phyloP scores from a whole-genome alignment of 2,888 invertebrate species.

The Thereva nobilitata region DNA sequence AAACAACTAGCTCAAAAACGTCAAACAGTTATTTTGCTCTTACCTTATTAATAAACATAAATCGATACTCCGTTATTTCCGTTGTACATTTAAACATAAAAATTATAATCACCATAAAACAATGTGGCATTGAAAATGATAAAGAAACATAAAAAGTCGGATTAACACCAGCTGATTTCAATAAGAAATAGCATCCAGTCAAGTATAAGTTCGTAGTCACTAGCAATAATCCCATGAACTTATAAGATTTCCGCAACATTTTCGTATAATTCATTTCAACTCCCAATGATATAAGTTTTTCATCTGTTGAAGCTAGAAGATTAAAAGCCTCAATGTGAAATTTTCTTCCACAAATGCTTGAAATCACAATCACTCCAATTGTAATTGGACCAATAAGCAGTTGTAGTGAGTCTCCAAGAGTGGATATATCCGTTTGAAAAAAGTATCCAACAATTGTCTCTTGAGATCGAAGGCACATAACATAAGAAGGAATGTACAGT shows the following conservation, averaged over 20 bases:
- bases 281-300: slow-evolving; percentile 50
- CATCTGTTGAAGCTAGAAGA: slow-evolving; percentile 50
- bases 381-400: not conserved
- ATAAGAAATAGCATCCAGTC: slow-evolving; percentile 51
- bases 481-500: not conserved
- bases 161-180: slow-evolving; percentile 49
- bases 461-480: not conserved
- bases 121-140: slow-evolving; percentile 53
- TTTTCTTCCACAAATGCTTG: slow-evolving; percentile 49
- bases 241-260: slow-evolving; percentile 51
- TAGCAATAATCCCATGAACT: slow-evolving; percentile 49
- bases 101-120: slow-evolving; percentile 53
- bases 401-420: not conserved
- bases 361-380: slow-evolving; percentile 27
- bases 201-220: slow-evolving; percentile 51
- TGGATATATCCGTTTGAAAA: not conserved
- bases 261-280: slow-evolving; percentile 52
- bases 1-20: not conserved
- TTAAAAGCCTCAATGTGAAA: slow-evolving; percentile 49
- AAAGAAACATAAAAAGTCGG: slow-evolving; percentile 53
- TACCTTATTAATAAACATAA: slow-evolving; percentile 53
- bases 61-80: slow-evolving; percentile 51
- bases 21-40: slow-evolving; percentile 34
- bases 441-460: slow-evolving; percentile 7
- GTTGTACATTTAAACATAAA: slow-evolving; percentile 53